Conservation (phyloP, 1,140 invertebrate genomes). For the Plectrocnemia conspersa region DNA sequence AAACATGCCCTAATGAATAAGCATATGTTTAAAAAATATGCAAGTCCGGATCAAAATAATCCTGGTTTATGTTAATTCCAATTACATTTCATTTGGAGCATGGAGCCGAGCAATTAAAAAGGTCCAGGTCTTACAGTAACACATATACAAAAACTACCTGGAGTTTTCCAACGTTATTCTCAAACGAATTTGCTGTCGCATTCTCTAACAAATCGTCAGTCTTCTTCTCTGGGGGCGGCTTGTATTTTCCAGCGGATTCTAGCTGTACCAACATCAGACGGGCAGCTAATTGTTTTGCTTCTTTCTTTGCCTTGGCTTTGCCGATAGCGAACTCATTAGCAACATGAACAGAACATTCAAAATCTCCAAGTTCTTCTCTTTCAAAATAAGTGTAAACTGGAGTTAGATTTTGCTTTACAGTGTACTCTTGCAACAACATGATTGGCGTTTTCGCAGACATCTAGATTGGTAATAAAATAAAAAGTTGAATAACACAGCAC, state of each 20-base stretch:
- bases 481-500: too few relatives aligned
- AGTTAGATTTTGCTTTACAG: slow-evolving; percentile 53
- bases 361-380: slow-evolving; percentile 62
- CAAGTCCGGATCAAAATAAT: too few relatives aligned
- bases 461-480: too few relatives aligned
- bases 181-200: slow-evolving; percentile 2
- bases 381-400: slow-evolving; percentile 65
- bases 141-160: slow-evolving; percentile 20
- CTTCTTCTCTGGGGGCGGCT: slow-evolving; percentile 5
- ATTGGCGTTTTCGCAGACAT: slow-evolving; percentile 71
- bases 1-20: too few relatives aligned
- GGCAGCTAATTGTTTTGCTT: slow-evolving; percentile 67
- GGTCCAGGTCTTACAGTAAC: too few relatives aligned
- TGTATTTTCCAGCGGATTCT: slow-evolving; percentile 14
- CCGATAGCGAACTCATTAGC: slow-evolving; percentile 46
- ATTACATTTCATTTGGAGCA: too few relatives aligned
- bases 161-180: slow-evolving; percentile 20
- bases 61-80: too few relatives aligned
- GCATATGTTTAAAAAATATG: too few relatives aligned
- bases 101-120: too few relatives aligned
- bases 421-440: slow-evolving; percentile 66
- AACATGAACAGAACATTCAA: slow-evolving; percentile 55
- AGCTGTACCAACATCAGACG: slow-evolving; percentile 37
- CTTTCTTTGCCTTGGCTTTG: slow-evolving; percentile 64
- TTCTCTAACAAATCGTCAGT: neutral